Percentiles rank a stretch among this genome's conserved stretches.
phyloP scores from a whole-genome alignment of 1,140 invertebrate species.

The Atta cephalotes region DNA sequence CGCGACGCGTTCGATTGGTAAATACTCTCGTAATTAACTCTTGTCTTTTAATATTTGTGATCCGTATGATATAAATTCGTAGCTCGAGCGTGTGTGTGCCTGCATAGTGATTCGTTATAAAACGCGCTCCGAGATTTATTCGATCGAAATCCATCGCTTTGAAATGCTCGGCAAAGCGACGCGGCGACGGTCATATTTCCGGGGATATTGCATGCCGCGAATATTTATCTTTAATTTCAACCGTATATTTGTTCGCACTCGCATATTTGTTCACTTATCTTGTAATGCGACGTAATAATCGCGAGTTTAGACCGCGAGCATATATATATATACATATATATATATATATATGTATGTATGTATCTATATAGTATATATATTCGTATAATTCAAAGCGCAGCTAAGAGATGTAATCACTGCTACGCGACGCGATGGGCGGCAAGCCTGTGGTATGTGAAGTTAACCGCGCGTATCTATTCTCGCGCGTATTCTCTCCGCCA shows the following conservation, averaged over 20 bases:
- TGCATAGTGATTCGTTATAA: background rate
- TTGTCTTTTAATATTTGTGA: background rate
- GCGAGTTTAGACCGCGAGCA: background rate
- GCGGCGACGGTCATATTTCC: slow-evolving; percentile 1
- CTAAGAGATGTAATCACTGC: slow-evolving; percentile 12
- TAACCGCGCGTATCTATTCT: background rate
- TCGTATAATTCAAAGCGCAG: background rate
- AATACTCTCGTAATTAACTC: background rate
- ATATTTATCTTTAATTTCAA: slow-evolving; percentile 24
- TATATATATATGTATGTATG: no score
- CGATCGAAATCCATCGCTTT: background rate
- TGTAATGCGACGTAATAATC: background rate
- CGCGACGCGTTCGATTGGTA: background rate
- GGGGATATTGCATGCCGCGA: background rate
- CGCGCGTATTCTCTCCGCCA: background rate
- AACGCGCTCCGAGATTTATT: background rate
- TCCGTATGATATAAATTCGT: background rate
- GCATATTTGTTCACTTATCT: slow-evolving; percentile 33
- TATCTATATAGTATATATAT: no score
- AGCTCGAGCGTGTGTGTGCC: background rate
- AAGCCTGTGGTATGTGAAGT: background rate
- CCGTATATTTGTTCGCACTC: background rate
- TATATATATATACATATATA: no score
- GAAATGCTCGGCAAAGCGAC: background rate
- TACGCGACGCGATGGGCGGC: background rate